These are phyloP conservation scores for Cassiopea andromeda DNA, from an alignment of 30 jellyfish, hydroid and myxozoan species.

Conservation along the genomic window DNA sequence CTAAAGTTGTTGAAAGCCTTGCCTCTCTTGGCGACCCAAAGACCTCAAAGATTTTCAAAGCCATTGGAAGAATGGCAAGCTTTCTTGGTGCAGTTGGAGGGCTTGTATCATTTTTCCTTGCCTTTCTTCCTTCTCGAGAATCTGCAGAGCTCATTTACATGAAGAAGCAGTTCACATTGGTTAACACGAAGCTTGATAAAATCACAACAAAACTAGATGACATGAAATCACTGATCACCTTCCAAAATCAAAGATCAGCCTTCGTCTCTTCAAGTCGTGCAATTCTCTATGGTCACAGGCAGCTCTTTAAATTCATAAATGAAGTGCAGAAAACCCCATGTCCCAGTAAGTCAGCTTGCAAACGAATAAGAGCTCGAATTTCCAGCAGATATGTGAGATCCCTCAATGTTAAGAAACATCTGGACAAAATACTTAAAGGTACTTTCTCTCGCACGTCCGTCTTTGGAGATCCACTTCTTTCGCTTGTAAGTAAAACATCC, in stretches of 20 bases:
- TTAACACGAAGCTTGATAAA: conserved; percentile 45
- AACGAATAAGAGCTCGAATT: conserved; percentile 16
- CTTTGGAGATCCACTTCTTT: conserved; percentile 48
- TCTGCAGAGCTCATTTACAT: conserved; percentile 50
- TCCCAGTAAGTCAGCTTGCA: conserved; percentile 7
- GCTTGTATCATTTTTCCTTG: conserved; percentile 5
- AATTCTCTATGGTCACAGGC: conserved; percentile 32
- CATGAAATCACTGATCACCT: conserved; percentile 1
- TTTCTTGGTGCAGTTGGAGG: conserved; percentile 63
- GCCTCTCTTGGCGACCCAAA: conserved; percentile 28
- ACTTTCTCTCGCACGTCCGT: conserved; percentile 14
- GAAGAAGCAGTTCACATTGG: conserved; percentile 33
- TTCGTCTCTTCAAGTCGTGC: conserved; percentile 8
- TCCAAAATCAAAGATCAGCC: conserved; percentile 31
- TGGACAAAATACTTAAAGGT: conserved; percentile 27
- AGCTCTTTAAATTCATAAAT: not conserved
- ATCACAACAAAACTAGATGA: conserved; percentile 30
- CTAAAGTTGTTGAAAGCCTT: not conserved
- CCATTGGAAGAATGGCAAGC: conserved; percentile 8
- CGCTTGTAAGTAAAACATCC: conserved; percentile 8
- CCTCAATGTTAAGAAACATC: conserved; percentile 4
- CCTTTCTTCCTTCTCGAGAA: conserved; percentile 36
- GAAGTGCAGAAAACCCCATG: conserved; percentile 21
- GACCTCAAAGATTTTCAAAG: conserved; percentile 2
- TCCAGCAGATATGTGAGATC: conserved; percentile 13